Percentiles rank a stretch among this genome's conserved stretches.
Evolutionary conservation across 1,140 invertebrate species (phyloP).

Genomic region (Zaprionus inermis): DNA sequence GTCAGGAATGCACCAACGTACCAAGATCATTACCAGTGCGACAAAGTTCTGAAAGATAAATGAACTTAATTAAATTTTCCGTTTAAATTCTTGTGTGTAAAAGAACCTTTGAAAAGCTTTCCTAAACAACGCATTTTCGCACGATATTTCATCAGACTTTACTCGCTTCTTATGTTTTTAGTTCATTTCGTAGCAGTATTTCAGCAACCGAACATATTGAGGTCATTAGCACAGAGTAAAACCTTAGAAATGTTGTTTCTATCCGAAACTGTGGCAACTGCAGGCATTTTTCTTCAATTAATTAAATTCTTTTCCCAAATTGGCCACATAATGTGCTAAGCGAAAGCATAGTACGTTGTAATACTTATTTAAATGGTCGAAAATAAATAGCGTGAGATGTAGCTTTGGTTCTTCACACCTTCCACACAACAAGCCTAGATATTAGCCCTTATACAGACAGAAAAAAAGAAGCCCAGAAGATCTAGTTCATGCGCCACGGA

Average conservation of each 20-base stretch:
- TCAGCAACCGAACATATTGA: slow-evolving; percentile 26
- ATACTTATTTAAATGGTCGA: slow-evolving; percentile 16
- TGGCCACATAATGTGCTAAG: slow-evolving; percentile 4
- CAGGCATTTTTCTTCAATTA: slow-evolving; percentile 17
- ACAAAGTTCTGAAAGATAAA: slow-evolving; percentile 90
- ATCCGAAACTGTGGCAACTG: neutral
- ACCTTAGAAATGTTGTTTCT: slow-evolving; percentile 45
- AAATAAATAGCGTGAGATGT: neutral
- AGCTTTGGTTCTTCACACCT: neutral
- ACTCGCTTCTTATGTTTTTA: slow-evolving; percentile 1
- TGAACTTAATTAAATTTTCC: neutral
- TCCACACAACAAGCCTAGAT: neutral
- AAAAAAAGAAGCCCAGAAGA: slow-evolving; percentile 29
- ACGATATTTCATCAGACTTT: slow-evolving; percentile 50
- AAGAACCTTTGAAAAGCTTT: slow-evolving; percentile 31
- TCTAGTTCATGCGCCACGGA: slow-evolving; percentile 44
- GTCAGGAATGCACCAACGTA: slow-evolving; percentile 95
- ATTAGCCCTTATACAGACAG: slow-evolving; percentile 9
- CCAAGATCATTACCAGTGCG: slow-evolving; percentile 91
- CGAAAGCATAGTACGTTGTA: slow-evolving; percentile 29
- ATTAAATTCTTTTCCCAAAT: slow-evolving; percentile 35
- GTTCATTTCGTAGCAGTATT: neutral
- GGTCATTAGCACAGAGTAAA: slow-evolving; percentile 53
- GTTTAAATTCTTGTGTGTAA: neutral
- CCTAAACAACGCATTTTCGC: slow-evolving; percentile 19